Conservation (phyloP, 2,888 invertebrate species). For the Apotomis betuletana region DNA sequence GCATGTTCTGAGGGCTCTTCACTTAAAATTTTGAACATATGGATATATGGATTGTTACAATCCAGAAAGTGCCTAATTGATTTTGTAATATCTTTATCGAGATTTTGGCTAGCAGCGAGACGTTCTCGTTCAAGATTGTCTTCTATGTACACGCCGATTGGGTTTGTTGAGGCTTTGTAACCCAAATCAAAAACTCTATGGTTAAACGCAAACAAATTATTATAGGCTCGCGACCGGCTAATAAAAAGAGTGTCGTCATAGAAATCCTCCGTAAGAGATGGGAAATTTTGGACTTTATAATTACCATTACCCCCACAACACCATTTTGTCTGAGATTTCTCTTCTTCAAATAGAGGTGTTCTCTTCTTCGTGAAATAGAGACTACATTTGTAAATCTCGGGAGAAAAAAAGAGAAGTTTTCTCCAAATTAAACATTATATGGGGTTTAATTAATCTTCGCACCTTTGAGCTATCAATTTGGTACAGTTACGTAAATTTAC, state of each 20-base stretch:
- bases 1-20: slow-evolving; percentile 1
- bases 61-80: neutral
- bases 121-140: slow-evolving; percentile 1
- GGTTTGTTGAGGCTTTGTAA: slow-evolving; percentile 1
- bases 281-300: slow-evolving; percentile 3
- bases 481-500: too few relatives aligned
- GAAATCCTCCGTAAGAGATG: slow-evolving; percentile 3
- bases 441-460: too few relatives aligned
- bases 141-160: slow-evolving; percentile 6
- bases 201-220: slow-evolving; percentile 11
- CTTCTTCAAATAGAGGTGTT: slow-evolving; percentile 6
- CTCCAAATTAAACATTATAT: too few relatives aligned
- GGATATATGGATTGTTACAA: slow-evolving; percentile 7
- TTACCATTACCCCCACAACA: slow-evolving; percentile 3
- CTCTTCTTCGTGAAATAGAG: too few relatives aligned
- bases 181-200: slow-evolving; percentile 18
- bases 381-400: neutral
- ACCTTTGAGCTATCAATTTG: too few relatives aligned
- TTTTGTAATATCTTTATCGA: slow-evolving; percentile 5
- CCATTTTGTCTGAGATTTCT: neutral
- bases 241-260: neutral
- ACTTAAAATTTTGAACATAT: slow-evolving; percentile 1
- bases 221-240: neutral
- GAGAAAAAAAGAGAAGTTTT: too few relatives aligned
- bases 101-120: neutral